These are phyloP conservation scores for Sweltsa coloradensis DNA, from an alignment of 1,140 invertebrate genomes.

Conservation along the genomic window DNA sequence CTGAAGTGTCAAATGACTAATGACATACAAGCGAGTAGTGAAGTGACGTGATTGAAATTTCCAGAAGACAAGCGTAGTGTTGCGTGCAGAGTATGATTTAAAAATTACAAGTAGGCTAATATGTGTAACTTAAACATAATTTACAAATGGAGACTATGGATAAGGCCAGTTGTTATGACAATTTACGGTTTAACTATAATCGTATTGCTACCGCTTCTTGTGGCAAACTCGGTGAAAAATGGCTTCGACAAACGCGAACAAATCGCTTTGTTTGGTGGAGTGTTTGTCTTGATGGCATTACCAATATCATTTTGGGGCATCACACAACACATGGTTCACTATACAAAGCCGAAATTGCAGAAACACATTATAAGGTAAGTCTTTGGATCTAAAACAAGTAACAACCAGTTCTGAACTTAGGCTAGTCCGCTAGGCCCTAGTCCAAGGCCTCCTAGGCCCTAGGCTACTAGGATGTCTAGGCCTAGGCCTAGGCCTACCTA, in stretches of 20 bases:
- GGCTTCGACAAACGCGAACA: constrained; percentile 60
- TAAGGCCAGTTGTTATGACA: constrained; percentile 67
- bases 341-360: constrained; percentile 83
- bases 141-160: constrained; percentile 84
- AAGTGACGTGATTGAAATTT: no score
- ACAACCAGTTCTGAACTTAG: constrained; percentile 2
- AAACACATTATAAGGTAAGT: constrained; percentile 83
- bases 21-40: no score
- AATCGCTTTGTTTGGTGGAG: constrained; percentile 71
- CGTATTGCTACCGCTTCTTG: constrained; percentile 69
- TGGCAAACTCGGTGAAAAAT: constrained; percentile 52
- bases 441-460: no score
- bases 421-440: neutral
- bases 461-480: no score
- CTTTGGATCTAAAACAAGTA: constrained; percentile 1
- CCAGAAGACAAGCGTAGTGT: no score
- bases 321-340: constrained; percentile 85
- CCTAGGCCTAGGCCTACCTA: no score
- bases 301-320: constrained; percentile 93
- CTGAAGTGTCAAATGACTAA: no score
- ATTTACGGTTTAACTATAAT: constrained; percentile 68
- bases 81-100: no score
- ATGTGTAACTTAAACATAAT: no score
- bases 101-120: no score
- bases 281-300: constrained; percentile 80